Evolutionary conservation across 2,888 invertebrate genomes (phyloP).

Genomic region (Philereme transversata): DNA sequence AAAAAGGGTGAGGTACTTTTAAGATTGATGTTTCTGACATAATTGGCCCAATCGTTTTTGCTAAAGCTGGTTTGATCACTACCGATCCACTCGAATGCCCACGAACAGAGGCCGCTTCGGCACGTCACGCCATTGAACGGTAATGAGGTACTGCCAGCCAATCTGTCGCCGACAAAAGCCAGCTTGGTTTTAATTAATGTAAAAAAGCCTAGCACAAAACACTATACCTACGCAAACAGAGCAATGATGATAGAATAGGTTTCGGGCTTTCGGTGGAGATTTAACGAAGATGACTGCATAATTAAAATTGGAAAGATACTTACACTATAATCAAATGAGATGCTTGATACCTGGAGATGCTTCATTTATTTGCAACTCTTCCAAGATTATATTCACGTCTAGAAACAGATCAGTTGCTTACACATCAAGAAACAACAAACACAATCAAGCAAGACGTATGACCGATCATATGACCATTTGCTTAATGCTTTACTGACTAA

Average conservation of each 20-base stretch:
- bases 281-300: too few species aligned
- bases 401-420: background rate
- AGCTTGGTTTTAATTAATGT: slow-evolving; percentile 19
- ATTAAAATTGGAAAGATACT: too few species aligned
- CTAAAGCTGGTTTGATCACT: slow-evolving; percentile 30
- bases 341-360: background rate
- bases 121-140: slow-evolving; percentile 59
- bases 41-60: slow-evolving; percentile 22
- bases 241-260: too few species aligned
- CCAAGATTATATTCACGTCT: background rate
- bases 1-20: background rate
- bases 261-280: too few species aligned
- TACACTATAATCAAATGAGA: background rate
- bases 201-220: slow-evolving; percentile 26
- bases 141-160: slow-evolving; percentile 46
- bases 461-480: slow-evolving; percentile 31
- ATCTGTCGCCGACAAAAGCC: slow-evolving; percentile 44
- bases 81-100: slow-evolving; percentile 42
- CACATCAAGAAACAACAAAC: slow-evolving; percentile 3
- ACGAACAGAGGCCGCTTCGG: slow-evolving; percentile 45
- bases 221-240: slow-evolving; percentile 15
- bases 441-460: slow-evolving; percentile 23
- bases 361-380: slow-evolving; percentile 1
- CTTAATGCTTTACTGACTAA: too few species aligned
- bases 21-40: background rate